Conservation (phyloP, 2,113 vertebrate species). For the Bufo gargarizans region DNA sequence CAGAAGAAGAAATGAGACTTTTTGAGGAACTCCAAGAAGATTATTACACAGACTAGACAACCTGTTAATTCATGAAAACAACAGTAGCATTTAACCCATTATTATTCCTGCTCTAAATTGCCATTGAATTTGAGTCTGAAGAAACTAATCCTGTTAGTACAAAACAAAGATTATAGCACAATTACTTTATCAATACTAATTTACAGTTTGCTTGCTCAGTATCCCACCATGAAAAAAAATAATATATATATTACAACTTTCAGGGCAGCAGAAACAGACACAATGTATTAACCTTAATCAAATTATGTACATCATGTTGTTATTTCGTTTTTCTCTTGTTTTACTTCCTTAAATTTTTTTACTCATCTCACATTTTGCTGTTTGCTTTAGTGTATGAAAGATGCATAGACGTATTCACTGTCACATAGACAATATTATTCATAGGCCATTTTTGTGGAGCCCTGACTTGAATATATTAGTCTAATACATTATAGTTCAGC, state of each 20-base stretch:
- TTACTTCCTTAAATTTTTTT: constrained; percentile 51
- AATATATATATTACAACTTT: constrained; percentile 44
- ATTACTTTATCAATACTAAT: constrained; percentile 60
- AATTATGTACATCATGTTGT: constrained; percentile 57
- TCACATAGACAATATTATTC: constrained; percentile 12
- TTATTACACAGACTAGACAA: constrained; percentile 59
- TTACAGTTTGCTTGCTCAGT: constrained; percentile 55
- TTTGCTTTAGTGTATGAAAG: constrained; percentile 42
- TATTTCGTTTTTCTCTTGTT: constrained; percentile 65
- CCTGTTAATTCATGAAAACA: constrained; percentile 60
- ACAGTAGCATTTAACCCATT: constrained; percentile 60
- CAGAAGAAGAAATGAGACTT: constrained; percentile 56
- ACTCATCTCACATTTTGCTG: not conserved
- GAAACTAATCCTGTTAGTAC: constrained; percentile 30
- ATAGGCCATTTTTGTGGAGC: not conserved
- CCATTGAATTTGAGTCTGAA: constrained; percentile 56
- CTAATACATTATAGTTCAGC: not conserved
- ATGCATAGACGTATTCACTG: not conserved
- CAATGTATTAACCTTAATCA: constrained; percentile 37
- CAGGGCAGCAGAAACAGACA: constrained; percentile 49
- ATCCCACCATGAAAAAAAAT: constrained; percentile 5
- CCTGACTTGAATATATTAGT: not conserved
- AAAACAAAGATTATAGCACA: constrained; percentile 70
- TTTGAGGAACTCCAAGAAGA: constrained; percentile 60
- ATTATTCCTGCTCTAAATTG: constrained; percentile 50